These are phyloP conservation scores for Cantharis rustica DNA, from an alignment of 2,888 invertebrate species.

Conservation along the genomic window DNA sequence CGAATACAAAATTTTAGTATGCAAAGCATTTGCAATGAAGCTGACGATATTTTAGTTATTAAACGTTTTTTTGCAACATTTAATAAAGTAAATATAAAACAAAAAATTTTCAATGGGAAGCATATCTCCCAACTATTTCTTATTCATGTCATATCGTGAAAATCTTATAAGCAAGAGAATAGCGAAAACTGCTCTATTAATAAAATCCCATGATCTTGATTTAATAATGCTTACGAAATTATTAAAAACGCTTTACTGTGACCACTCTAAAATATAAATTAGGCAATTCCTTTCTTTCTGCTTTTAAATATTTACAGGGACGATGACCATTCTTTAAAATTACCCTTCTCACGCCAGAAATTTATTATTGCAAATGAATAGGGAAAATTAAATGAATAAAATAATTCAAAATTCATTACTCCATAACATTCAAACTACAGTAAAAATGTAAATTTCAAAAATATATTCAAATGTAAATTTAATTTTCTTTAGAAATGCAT, in stretches of 20 bases:
- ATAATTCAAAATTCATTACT: neutral
- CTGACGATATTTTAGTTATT: neutral
- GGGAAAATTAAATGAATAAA: neutral
- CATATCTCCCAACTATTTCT: neutral
- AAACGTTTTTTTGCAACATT: neutral
- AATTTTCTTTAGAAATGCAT: neutral
- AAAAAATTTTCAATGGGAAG: neutral
- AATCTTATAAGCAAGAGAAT: neutral
- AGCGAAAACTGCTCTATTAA: neutral
- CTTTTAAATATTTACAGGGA: neutral
- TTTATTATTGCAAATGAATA: neutral
- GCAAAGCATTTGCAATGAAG: neutral
- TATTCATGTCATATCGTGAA: neutral
- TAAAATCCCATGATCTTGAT: neutral
- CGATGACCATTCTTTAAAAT: neutral
- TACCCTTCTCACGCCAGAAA: neutral
- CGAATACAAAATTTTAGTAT: neutral
- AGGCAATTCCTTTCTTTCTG: neutral
- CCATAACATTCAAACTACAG: neutral
- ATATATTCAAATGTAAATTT: neutral
- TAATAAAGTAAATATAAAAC: neutral
- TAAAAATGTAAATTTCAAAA: neutral
- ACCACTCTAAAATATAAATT: neutral
- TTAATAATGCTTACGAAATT: neutral
- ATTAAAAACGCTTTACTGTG: neutral